Evolutionary conservation across 1,140 invertebrate species (phyloP).

Genomic region (Batillaria attramentaria): DNA sequence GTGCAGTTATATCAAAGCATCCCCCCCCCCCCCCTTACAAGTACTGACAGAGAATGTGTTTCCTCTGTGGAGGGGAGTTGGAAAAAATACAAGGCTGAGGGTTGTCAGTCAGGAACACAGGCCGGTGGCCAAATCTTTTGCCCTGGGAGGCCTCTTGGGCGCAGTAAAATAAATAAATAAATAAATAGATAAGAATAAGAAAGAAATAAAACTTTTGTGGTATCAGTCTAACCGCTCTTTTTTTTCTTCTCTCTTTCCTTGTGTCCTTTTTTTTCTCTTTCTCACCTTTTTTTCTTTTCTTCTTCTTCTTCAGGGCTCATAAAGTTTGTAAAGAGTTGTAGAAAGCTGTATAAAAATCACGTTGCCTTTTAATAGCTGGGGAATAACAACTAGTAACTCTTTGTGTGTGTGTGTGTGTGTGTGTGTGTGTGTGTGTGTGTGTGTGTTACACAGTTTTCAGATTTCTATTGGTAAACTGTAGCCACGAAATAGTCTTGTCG

Average conservation of each 20-base stretch:
- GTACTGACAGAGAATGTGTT: too few species aligned
- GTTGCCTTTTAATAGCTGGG: neutral
- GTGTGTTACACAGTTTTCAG: neutral
- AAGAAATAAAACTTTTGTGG: neutral
- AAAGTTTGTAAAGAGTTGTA: neutral
- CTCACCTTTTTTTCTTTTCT: neutral
- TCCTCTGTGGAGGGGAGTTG: too few species aligned
- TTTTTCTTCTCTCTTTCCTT: neutral
- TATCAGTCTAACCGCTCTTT: neutral
- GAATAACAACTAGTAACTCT: too few species aligned
- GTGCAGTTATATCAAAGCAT: too few species aligned
- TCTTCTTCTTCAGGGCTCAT: neutral
- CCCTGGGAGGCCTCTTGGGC: too few species aligned
- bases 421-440: constrained; percentile 9
- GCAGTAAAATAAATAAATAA: too few species aligned
- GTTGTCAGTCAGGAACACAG: neutral
- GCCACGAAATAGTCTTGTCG: neutral
- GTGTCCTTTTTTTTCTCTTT: neutral
- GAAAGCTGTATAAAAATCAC: neutral
- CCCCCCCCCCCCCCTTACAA: too few species aligned
- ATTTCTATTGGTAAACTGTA: neutral
- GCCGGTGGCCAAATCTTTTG: neutral
- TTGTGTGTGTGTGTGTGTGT: neutral
- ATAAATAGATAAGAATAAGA: neutral
- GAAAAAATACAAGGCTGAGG: neutral